A percentile compares a stretch with the other conserved stretches of the same genome.
Evolutionary conservation across 2,888 invertebrate genomes (phyloP).

Genomic region (Hetaerina titia): DNA sequence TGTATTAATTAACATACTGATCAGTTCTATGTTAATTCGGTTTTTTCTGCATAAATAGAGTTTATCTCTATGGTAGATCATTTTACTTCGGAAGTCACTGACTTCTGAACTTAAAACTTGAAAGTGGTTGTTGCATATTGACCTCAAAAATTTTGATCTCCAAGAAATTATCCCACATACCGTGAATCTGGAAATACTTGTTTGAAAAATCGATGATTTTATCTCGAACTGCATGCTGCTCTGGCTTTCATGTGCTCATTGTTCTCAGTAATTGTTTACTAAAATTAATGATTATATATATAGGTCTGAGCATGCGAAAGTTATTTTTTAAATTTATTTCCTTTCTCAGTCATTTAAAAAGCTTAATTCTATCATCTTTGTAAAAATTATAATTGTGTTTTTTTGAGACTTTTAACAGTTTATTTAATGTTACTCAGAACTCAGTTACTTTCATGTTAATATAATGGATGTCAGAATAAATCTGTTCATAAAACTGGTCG

Average conservation of each 20-base stretch:
- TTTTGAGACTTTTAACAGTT: too few species aligned
- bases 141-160: neutral
- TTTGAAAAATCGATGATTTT: neutral
- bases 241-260: neutral
- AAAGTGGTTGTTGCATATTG: neutral
- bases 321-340: too few species aligned
- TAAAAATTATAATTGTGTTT: too few species aligned
- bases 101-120: neutral
- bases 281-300: neutral
- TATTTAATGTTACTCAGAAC: too few species aligned
- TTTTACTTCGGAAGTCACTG: neutral
- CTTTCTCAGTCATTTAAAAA: too few species aligned
- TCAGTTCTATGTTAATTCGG: too few species aligned
- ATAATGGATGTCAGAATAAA: too few species aligned
- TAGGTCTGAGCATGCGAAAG: neutral
- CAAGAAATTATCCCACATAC: neutral
- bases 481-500: too few species aligned
- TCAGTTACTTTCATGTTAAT: too few species aligned
- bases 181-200: slow-evolving; percentile 10
- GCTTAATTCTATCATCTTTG: too few species aligned
- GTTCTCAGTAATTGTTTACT: neutral
- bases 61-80: neutral
- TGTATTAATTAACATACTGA: too few species aligned
- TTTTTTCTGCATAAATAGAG: too few species aligned
- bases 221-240: neutral